Conservation (phyloP, 2,888 invertebrate genomes). For the Phyto melanocephala region DNA sequence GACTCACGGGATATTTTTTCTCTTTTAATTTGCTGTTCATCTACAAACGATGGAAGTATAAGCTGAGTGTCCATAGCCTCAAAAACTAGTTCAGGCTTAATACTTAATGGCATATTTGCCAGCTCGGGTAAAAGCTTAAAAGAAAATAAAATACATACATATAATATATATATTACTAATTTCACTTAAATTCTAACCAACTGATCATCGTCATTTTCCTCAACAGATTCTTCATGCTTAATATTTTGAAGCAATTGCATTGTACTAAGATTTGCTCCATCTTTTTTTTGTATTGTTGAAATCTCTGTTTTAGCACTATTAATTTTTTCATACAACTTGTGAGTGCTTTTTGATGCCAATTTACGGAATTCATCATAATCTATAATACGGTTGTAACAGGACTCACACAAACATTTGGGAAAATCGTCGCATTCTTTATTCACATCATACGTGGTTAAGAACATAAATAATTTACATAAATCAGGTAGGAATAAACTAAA, state of each 20-base stretch:
- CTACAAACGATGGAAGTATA: conserved; percentile 10
- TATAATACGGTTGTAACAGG: conserved; percentile 71
- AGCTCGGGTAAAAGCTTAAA: conserved; percentile 66
- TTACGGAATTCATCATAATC: conserved; percentile 71
- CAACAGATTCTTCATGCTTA: conserved; percentile 18
- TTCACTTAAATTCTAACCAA: conserved; percentile 58
- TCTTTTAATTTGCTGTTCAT: conserved; percentile 11
- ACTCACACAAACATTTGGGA: conserved; percentile 70
- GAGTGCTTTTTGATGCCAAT: conserved; percentile 69
- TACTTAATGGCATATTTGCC: conserved; percentile 50
- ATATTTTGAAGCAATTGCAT: not conserved
- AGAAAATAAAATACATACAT: not conserved
- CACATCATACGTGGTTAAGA: conserved; percentile 70
- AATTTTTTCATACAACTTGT: conserved; percentile 60
- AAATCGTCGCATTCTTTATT: conserved; percentile 66
- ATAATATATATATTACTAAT: too few species aligned
- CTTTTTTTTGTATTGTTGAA: not conserved
- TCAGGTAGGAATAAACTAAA: conserved; percentile 66
- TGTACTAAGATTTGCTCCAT: not conserved
- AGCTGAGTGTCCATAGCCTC: conserved; percentile 46
- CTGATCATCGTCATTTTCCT: conserved; percentile 61
- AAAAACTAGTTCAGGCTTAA: conserved; percentile 65
- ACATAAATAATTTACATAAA: conserved; percentile 68
- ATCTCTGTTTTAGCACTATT: conserved; percentile 14
- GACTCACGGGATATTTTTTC: conserved; percentile 30